Conservation (phyloP, 2,888 invertebrate genomes). For the Ceratothoa steindachneri region DNA sequence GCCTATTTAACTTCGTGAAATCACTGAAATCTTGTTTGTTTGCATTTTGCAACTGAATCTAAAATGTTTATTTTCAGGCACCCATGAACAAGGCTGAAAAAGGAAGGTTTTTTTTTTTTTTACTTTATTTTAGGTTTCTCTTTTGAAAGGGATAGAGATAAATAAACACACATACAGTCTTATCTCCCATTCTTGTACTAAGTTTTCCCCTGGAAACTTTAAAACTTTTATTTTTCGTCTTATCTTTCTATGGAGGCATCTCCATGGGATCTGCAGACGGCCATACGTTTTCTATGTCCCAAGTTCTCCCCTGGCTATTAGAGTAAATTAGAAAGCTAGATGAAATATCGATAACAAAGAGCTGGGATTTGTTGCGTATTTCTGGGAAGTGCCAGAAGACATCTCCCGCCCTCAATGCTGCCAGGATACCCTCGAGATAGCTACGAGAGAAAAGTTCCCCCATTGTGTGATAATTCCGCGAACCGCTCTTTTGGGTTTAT, state of each 20-base stretch:
- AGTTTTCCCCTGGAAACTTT: neutral
- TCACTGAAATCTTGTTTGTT: neutral
- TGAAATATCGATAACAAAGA: conserved; percentile 8
- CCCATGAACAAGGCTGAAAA: neutral
- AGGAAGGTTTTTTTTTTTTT: neutral
- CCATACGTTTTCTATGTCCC: neutral
- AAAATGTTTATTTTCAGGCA: neutral
- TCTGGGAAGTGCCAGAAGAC: neutral
- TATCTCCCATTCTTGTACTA: neutral
- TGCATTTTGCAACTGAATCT: neutral
- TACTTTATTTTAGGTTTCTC: neutral
- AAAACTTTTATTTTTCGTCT: neutral
- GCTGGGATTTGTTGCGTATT: neutral
- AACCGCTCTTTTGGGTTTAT: neutral
- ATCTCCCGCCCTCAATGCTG: neutral
- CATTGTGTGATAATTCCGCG: neutral
- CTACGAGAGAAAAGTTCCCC: neutral
- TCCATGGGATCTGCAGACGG: neutral
- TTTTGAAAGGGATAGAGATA: neutral
- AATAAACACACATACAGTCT: neutral
- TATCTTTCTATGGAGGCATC: neutral
- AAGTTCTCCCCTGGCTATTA: neutral
- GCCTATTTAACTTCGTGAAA: neutral
- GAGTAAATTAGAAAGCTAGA: conserved; percentile 8
- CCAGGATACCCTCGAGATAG: neutral